Evolutionary conservation across 2,888 invertebrate genomes (phyloP).

Genomic region (Cheilosia scutellata): DNA sequence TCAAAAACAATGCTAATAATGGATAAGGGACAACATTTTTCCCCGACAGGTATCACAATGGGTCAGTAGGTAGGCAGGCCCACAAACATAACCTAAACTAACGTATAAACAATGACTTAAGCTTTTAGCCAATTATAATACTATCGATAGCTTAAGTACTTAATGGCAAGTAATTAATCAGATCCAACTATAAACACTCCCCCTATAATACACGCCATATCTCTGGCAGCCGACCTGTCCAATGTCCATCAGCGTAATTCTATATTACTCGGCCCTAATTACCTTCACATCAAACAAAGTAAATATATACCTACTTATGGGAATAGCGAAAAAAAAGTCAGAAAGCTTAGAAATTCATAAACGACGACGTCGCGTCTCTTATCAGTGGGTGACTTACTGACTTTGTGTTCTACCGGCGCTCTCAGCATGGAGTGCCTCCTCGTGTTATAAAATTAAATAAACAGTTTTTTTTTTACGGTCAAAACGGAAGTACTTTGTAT

Average conservation of each 20-base stretch:
- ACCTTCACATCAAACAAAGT: background rate
- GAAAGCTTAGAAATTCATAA: background rate
- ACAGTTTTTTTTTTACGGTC: background rate
- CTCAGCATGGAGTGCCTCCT: background rate
- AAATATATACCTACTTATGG: background rate
- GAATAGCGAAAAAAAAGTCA: background rate
- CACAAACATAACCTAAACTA: too few species aligned
- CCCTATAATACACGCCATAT: background rate
- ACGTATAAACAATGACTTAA: too few species aligned
- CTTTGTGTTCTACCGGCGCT: background rate
- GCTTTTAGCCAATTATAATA: too few species aligned
- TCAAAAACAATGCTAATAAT: too few species aligned
- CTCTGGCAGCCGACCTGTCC: background rate
- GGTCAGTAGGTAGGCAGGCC: too few species aligned
- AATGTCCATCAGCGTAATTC: background rate
- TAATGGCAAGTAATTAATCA: too few species aligned
- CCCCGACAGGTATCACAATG: too few species aligned
- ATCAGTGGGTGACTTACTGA: background rate
- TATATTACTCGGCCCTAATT: background rate
- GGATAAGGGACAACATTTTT: too few species aligned
- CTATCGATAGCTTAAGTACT: too few species aligned
- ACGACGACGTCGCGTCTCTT: constrained; percentile 2
- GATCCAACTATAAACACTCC: background rate
- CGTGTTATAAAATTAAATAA: background rate
- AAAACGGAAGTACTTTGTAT: constrained; percentile 19